A percentile compares a stretch with the other conserved stretches of the same genome.
Evolutionary conservation across 2,888 invertebrate species (phyloP).

Genomic region (Ormyrus labotus): DNA sequence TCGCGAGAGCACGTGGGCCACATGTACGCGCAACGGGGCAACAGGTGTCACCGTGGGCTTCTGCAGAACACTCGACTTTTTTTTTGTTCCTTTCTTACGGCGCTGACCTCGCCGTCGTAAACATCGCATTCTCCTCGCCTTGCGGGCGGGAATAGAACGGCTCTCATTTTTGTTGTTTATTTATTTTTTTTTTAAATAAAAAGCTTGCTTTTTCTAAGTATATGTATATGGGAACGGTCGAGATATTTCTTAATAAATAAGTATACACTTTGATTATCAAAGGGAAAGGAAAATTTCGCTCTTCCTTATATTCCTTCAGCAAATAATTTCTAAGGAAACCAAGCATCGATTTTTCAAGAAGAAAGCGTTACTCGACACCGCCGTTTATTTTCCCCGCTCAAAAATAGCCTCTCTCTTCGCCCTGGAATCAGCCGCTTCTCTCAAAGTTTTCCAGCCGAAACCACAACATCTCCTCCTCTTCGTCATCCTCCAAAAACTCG

Average conservation of each 20-base stretch:
- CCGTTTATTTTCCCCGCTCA: slow-evolving; percentile 32
- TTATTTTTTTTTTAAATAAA: too few relatives aligned
- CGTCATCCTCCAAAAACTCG: neutral
- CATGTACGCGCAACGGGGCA: slow-evolving; percentile 21
- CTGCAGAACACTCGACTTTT: slow-evolving; percentile 14
- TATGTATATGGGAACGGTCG: neutral
- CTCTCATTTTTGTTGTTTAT: too few relatives aligned
- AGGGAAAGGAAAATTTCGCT: too few relatives aligned
- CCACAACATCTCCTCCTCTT: too few relatives aligned
- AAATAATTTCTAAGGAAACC: too few relatives aligned
- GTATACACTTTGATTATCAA: too few relatives aligned
- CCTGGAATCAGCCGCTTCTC: neutral
- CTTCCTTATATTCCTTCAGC: too few relatives aligned
- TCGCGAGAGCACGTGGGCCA: slow-evolving; percentile 35
- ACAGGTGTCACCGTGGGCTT: slow-evolving; percentile 27
- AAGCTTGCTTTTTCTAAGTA: too few relatives aligned
- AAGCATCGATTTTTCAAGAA: slow-evolving; percentile 17
- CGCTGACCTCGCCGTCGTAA: neutral
- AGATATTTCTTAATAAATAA: neutral
- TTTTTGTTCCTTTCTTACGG: neutral
- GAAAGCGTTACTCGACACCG: slow-evolving; percentile 41
- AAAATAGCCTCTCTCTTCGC: slow-evolving; percentile 48
- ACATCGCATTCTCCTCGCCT: too few relatives aligned
- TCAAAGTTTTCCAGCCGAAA: neutral
- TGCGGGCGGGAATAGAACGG: too few relatives aligned